Base-by-base conservation (phyloP, 2,888 invertebrate genomes). In the Subacronicta megacephala region DNA sequence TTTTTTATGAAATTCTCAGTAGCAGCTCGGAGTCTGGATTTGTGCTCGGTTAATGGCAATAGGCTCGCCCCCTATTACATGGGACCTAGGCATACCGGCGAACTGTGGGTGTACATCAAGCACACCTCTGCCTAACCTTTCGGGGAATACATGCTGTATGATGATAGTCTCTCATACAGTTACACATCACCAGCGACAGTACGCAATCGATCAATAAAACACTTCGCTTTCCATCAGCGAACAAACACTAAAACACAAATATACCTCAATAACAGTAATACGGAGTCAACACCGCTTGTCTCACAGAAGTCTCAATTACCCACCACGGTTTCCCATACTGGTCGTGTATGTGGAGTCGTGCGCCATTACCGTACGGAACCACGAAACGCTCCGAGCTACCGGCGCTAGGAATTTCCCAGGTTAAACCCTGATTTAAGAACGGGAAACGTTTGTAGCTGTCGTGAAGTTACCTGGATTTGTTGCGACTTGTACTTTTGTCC, bases 371-470 rank as follows among this genome's bases (percentile, higher is more conserved):
- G 60, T 52, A 62, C 58, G 61, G 63, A 70, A 62, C 78, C 91
- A 92, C 92, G 92, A 90, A 88, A 70, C 67, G 90, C 92, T 90
- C 57, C 63, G 68, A 87, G 91, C 88, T 78, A 75, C 61, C 31
- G 75, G 61, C 72, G 71, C 76, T 44, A 49, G 60, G 66, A 68
- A 75, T 80, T 83, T 85, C 85, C 83, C 84, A 84, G 78, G 75
- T 82, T 38, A 18, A 45, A 56, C 17, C 13, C 63, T 62, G 64
- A 38, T 77, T 83, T 80, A 42, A 13, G 51, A 33, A 42, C 46
- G 47, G 51, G 64, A 42, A 62, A 55, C 50, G 69, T 43, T 54
- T 42, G 52, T 45, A 38, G 20, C 51, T 62, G 67, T 29, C 18
- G 40, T 20, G 23, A 12, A 44, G 49, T 9, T 49, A 15, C 26